These are phyloP conservation scores for Oscheius sp. DNA, from an alignment of 2,888 invertebrate species.

Conservation along the genomic window DNA sequence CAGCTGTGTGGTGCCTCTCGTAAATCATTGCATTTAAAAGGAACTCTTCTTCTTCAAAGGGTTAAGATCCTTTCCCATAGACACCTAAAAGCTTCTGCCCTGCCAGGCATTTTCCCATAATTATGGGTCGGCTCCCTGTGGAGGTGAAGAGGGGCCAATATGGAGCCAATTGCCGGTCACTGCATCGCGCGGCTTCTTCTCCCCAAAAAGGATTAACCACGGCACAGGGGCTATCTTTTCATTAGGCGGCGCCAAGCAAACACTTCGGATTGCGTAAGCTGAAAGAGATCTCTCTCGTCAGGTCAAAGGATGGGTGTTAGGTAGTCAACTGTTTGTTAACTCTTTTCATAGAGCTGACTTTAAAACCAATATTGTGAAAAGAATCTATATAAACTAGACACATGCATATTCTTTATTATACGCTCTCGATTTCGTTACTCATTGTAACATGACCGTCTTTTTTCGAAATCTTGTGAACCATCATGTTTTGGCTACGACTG, in stretches of 20 bases:
- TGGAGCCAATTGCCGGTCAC: constrained; percentile 25
- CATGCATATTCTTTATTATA: too few relatives aligned
- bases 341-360: neutral
- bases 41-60: neutral
- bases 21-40: neutral
- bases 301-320: neutral
- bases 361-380: too few relatives aligned
- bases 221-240: constrained; percentile 26
- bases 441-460: too few relatives aligned
- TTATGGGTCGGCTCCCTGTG: constrained; percentile 12
- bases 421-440: too few relatives aligned
- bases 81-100: neutral
- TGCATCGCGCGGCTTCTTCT: constrained; percentile 19
- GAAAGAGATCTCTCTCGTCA: neutral
- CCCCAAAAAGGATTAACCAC: constrained; percentile 5
- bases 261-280: constrained; percentile 15
- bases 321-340: neutral
- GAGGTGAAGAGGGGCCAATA: constrained; percentile 28
- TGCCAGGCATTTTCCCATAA: constrained; percentile 18
- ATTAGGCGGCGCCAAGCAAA: constrained; percentile 31
- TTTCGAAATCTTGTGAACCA: too few relatives aligned
- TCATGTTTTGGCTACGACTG: too few relatives aligned
- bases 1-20: too few relatives aligned
- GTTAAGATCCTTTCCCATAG: neutral
- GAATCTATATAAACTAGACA: too few relatives aligned